These are phyloP conservation scores for Eristalinus sepulchralis DNA, from an alignment of 2,888 invertebrate genomes.

Conservation along the genomic window DNA sequence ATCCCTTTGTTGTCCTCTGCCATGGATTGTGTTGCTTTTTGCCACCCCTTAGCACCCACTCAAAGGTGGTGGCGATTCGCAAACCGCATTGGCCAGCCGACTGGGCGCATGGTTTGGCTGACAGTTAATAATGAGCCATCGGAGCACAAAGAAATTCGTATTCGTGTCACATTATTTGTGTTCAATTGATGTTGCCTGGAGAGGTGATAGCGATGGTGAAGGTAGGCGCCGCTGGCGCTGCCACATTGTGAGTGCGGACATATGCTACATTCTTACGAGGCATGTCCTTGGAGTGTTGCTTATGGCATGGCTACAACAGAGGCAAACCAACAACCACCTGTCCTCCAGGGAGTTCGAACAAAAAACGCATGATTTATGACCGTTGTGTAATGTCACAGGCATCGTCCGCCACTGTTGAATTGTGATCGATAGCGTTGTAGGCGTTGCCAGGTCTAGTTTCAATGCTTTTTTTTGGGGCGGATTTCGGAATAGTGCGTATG, in stretches of 20 bases:
- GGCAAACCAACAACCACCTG: slow-evolving; percentile 60
- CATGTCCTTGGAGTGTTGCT: slow-evolving; percentile 52
- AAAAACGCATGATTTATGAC: slow-evolving; percentile 65
- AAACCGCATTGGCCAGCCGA: slow-evolving; percentile 42
- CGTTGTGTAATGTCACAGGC: slow-evolving; percentile 12
- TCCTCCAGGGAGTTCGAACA: slow-evolving; percentile 32
- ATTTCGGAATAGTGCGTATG: background rate
- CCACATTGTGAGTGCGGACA: slow-evolving; percentile 41
- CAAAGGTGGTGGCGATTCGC: slow-evolving; percentile 32
- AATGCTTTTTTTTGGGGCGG: background rate
- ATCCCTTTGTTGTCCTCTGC: slow-evolving; percentile 52
- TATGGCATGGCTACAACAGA: slow-evolving; percentile 22
- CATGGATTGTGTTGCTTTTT: slow-evolving; percentile 12
- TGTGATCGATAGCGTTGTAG: slow-evolving; percentile 43
- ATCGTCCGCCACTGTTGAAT: slow-evolving; percentile 2
- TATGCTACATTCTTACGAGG: slow-evolving; percentile 45
- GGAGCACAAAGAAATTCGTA: slow-evolving; percentile 68
- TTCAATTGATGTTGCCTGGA: slow-evolving; percentile 61
- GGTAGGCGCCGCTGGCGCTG: slow-evolving; percentile 18
- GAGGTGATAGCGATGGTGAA: slow-evolving; percentile 30
- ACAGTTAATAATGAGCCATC: slow-evolving; percentile 71
- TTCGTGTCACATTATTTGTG: slow-evolving; percentile 71
- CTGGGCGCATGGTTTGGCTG: slow-evolving; percentile 29
- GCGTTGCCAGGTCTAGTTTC: slow-evolving; percentile 18
- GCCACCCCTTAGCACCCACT: background rate